These are phyloP conservation scores for Halcyon leucocephala DNA, from an alignment of 2,797 vertebrate species.

Conservation along the genomic window DNA sequence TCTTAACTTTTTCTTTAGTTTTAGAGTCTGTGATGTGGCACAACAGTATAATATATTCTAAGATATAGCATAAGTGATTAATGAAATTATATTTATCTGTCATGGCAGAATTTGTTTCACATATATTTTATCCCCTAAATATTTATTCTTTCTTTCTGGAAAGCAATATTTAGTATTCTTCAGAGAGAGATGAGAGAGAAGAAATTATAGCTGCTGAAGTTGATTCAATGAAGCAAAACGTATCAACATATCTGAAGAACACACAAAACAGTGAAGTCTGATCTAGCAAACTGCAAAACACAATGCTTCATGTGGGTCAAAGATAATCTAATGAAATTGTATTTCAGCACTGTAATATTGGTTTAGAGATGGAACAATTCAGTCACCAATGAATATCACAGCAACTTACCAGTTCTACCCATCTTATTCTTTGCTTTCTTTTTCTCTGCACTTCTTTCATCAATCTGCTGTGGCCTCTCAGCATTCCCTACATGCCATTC, in stretches of 20 bases:
- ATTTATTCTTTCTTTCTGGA: background rate
- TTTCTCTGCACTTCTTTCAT: background rate
- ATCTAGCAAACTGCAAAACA: background rate
- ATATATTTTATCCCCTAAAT: background rate
- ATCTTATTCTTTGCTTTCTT: background rate
- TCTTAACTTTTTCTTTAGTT: background rate
- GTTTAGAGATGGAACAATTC: background rate
- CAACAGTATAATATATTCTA: background rate
- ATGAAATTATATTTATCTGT: background rate
- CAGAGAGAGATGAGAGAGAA: background rate
- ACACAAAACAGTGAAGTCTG: background rate
- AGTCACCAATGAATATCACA: background rate
- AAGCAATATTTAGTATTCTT: background rate
- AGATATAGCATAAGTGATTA: background rate
- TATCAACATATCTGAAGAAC: background rate
- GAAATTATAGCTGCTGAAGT: background rate
- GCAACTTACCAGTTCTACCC: background rate
- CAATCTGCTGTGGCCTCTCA: background rate
- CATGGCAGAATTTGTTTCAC: background rate
- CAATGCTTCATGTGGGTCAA: background rate
- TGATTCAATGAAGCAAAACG: slow-evolving; percentile 3
- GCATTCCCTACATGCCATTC: background rate
- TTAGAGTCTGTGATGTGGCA: background rate
- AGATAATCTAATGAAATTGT: background rate
- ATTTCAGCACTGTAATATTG: background rate